Conservation (phyloP, 2,797 vertebrate genomes). For the Liasis olivaceus region DNA sequence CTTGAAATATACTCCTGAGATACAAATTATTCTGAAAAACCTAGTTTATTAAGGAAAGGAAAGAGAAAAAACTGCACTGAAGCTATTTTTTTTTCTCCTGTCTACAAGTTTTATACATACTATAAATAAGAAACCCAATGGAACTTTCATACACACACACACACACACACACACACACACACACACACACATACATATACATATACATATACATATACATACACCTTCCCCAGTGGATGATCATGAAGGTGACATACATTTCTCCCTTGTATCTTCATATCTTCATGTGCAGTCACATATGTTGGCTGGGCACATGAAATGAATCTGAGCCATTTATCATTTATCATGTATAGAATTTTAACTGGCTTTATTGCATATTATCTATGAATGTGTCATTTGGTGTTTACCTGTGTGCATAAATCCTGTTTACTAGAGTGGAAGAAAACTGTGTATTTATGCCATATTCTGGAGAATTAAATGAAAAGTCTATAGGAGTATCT, state of each 20-base stretch:
- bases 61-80: constrained; percentile 37
- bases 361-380: background rate
- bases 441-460: background rate
- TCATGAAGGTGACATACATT: background rate
- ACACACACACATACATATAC: too few species aligned
- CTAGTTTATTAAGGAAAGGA: constrained; percentile 62
- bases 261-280: background rate
- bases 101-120: constrained; percentile 45
- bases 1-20: constrained; percentile 56
- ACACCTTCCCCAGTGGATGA: background rate
- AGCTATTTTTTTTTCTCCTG: constrained; percentile 1
- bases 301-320: background rate
- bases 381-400: background rate
- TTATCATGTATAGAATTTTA: background rate
- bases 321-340: background rate
- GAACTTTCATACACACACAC: constrained; percentile 13
- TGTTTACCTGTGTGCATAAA: background rate
- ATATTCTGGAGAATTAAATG: background rate
- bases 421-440: background rate
- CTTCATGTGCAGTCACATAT: background rate
- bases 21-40: constrained; percentile 56
- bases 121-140: constrained; percentile 35
- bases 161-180: too few species aligned
- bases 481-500: background rate
- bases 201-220: too few species aligned